Evolutionary conservation across 2,113 vertebrate species (phyloP), one percentile per base, ranked within the genome.

Genomic region (Morone chrysops): DNA sequence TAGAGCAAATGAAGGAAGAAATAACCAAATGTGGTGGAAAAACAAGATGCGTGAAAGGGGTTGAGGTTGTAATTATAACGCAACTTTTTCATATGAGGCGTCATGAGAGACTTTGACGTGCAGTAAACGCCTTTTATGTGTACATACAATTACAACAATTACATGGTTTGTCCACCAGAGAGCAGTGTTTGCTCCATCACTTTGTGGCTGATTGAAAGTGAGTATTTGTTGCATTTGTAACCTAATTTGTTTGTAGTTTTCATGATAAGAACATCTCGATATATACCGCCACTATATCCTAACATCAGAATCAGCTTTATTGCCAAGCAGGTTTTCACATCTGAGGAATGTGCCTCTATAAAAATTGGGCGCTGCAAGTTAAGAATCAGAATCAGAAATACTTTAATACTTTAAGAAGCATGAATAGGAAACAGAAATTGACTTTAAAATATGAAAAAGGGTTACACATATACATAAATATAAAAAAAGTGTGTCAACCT

Each of bases 101-200:
- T 31, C 10, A 47, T 7, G 11, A 14, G 1, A 67, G 7, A 59
- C 5, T 56, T 41, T 11, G 8, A 6, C 25, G 25, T 25, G 25
- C 25, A 25, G 25, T 25, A 45, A 7, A 51, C 1, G 11, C 36
- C 57, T 43, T 18, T 36, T 45, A 6, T 38, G 56, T 38, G 41
- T 50, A 13, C 6, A 7, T 20, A 6, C 1, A 76, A 48, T 36
- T 56, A 61, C 54, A 71, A 6, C 54, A 71, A 6, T 68, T n/a
- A 63, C 60, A 56, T 0, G 48, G 31, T 74, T 56, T 80, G 69
- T 82, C 90, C 89, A 86, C 20, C 18, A 89, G 87, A 73, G 57
- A 17, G 75, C 59, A 48, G 14, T 14, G n/a, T 83, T 48, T 54
- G 3, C 10, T 41, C 8, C 8, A 14, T 67, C 1, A 20, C 16